These are phyloP conservation scores for Lasioglossum morio DNA, from an alignment of 2,888 invertebrate species.

Conservation along the genomic window DNA sequence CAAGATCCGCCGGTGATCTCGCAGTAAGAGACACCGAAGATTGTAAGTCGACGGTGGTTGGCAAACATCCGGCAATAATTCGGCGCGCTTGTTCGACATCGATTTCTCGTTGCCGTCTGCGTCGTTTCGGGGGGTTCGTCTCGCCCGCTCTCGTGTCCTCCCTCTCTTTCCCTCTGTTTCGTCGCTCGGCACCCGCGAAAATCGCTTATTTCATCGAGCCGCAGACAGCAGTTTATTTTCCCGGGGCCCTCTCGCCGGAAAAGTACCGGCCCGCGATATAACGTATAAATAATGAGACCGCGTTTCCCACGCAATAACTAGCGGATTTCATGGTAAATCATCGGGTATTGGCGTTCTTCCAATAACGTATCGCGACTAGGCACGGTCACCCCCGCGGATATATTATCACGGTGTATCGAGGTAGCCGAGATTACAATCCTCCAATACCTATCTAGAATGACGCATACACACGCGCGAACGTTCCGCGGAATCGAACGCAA, in stretches of 20 bases:
- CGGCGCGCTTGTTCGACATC: constrained; percentile 54
- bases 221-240: constrained; percentile 69
- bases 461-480: neutral
- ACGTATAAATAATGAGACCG: constrained; percentile 78
- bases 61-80: constrained; percentile 65
- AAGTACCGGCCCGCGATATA: constrained; percentile 58
- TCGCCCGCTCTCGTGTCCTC: neutral
- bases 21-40: constrained; percentile 29
- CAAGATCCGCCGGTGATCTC: neutral
- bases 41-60: constrained; percentile 55
- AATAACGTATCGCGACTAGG: constrained; percentile 56
- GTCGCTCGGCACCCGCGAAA: constrained; percentile 39
- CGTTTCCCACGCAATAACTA: constrained; percentile 77
- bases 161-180: neutral
- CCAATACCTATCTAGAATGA: neutral
- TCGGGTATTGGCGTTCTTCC: constrained; percentile 75
- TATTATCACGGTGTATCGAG: constrained; percentile 59
- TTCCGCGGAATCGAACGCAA: neutral
- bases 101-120: constrained; percentile 51
- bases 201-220: constrained; percentile 68
- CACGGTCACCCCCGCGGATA: constrained; percentile 38
- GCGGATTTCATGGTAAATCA: constrained; percentile 78
- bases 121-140: neutral
- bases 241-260: constrained; percentile 46
- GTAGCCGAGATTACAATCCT: constrained; percentile 35